phyloP scores from a whole-genome alignment of 92 coral and sea anemone species.

The Parazoanthus swiftii region DNA sequence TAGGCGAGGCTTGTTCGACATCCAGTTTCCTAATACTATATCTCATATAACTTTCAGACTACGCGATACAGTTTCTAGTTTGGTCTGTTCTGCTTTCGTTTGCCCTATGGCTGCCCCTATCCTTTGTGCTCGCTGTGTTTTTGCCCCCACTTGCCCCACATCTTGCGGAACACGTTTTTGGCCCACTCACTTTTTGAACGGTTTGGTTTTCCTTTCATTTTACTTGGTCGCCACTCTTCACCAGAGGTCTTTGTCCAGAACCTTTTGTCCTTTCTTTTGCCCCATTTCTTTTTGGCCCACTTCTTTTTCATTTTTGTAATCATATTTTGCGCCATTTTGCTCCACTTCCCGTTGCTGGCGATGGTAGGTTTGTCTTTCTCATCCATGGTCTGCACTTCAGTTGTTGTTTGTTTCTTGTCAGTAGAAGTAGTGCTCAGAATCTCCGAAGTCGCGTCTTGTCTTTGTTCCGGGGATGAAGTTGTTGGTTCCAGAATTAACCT shows the following conservation, averaged over 20 bases:
- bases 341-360: background rate
- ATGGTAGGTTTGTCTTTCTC: background rate
- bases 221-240: background rate
- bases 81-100: background rate
- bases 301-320: background rate
- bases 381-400: background rate
- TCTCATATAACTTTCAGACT: background rate
- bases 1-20: background rate
- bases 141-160: background rate
- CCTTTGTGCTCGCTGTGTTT: background rate
- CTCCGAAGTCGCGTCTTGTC: background rate
- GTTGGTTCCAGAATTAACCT: background rate
- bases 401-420: background rate
- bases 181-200: background rate
- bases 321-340: background rate
- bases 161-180: background rate
- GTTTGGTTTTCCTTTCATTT: background rate
- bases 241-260: background rate
- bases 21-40: background rate
- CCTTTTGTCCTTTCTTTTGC: background rate
- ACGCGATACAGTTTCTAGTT: background rate
- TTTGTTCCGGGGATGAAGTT: background rate
- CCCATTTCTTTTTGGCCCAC: background rate
- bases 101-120: background rate
- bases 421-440: background rate